A percentile compares a stretch with the other conserved stretches of the same genome.
Conservation (phyloP, 2,888 invertebrate species). For the Lepidonotus clava region DNA sequence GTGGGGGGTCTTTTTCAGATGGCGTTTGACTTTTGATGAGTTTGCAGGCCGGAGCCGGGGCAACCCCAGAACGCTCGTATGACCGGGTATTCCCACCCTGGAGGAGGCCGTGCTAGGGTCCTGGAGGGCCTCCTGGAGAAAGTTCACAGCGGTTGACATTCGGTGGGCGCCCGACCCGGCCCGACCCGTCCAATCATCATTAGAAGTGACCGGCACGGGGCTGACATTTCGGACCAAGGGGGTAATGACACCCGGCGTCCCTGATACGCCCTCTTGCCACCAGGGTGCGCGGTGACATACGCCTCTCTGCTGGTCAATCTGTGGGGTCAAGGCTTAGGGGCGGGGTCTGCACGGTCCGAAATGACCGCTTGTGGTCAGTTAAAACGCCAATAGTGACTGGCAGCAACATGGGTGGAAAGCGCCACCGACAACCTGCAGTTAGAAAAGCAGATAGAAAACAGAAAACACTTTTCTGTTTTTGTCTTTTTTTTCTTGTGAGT, state of each 20-base stretch:
- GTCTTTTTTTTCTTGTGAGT: too few species aligned
- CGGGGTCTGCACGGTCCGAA: too few species aligned
- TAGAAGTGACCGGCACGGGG: background rate
- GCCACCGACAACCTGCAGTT: too few species aligned
- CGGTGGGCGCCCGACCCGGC: background rate
- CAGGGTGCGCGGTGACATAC: background rate
- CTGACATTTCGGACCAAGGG: slow-evolving; percentile 9
- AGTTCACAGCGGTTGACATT: slow-evolving; percentile 8
- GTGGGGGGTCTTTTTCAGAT: background rate
- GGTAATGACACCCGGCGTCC: background rate
- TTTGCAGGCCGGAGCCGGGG: too few species aligned
- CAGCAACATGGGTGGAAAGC: too few species aligned
- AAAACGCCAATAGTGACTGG: too few species aligned
- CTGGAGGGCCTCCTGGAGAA: background rate
- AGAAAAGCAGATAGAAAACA: too few species aligned
- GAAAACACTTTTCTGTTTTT: too few species aligned
- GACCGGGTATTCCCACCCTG: background rate
- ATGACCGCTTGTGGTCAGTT: too few species aligned
- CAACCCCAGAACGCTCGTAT: too few species aligned
- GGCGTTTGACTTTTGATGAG: background rate
- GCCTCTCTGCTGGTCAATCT: too few species aligned
- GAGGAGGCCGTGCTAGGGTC: background rate
- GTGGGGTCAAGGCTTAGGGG: too few species aligned
- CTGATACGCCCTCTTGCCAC: background rate
- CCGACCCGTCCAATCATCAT: background rate